Evolutionary conservation across 2,113 vertebrate species (phyloP).

Genomic region (Butastur rufipennis): DNA sequence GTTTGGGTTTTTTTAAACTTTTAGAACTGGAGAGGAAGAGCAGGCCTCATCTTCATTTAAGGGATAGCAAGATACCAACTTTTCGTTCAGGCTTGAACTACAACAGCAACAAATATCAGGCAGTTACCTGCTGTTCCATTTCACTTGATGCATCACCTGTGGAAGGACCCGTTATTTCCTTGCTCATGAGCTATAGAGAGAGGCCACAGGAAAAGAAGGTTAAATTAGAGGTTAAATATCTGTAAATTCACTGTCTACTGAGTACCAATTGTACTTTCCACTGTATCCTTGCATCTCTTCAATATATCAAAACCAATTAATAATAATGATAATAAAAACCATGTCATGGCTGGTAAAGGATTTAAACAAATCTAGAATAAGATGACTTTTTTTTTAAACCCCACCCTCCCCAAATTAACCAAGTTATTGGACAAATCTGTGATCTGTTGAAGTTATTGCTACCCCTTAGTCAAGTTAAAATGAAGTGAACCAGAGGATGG

Average conservation of each 20-base stretch:
- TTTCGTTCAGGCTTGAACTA: background rate
- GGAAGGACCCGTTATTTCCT: conserved; percentile 76
- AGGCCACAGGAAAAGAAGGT: background rate
- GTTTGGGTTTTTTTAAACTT: background rate
- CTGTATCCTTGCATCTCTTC: background rate
- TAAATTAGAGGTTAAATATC: background rate
- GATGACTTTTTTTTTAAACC: background rate
- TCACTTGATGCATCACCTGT: conserved; percentile 80
- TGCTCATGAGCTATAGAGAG: conserved; percentile 87
- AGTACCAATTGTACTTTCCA: background rate
- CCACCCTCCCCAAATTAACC: background rate
- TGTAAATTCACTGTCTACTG: background rate
- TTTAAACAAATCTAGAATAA: background rate
- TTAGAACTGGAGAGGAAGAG: background rate
- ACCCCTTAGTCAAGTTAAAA: background rate
- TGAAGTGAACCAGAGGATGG: background rate
- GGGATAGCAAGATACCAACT: background rate
- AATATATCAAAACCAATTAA: background rate
- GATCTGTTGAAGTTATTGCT: background rate
- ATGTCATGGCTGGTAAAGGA: background rate
- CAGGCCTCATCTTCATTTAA: background rate
- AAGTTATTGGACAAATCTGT: background rate
- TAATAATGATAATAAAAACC: too few relatives aligned
- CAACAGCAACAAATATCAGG: background rate
- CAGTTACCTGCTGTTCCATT: conserved; percentile 86